These are phyloP conservation scores for Hedya salicella DNA, from an alignment of 2,888 invertebrate genomes.

Conservation along the genomic window DNA sequence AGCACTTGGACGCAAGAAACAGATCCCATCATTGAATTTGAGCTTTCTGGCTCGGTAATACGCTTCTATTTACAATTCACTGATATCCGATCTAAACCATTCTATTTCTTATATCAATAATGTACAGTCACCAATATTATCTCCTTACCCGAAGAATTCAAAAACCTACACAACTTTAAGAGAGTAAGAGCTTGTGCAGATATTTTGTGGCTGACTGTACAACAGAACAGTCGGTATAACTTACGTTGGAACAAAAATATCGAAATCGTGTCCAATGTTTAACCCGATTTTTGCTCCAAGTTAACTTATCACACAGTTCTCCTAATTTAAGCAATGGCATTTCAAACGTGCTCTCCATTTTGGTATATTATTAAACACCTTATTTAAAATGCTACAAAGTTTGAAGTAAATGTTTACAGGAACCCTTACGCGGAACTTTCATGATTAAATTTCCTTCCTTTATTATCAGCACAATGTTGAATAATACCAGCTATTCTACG, in stretches of 20 bases:
- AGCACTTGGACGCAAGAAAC: slow-evolving; percentile 32
- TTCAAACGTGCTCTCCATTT: not conserved
- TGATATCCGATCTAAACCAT: not conserved
- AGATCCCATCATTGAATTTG: slow-evolving; percentile 20
- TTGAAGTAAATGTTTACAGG: not conserved
- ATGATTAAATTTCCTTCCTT: not conserved
- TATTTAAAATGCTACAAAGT: not conserved
- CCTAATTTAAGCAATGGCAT: too few relatives aligned
- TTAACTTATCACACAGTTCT: too few relatives aligned
- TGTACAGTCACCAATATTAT: not conserved
- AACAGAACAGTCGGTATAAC: too few relatives aligned
- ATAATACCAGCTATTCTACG: not conserved
- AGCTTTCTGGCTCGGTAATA: slow-evolving; percentile 15
- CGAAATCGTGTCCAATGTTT: too few relatives aligned
- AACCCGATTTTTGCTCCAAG: too few relatives aligned
- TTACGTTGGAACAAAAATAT: too few relatives aligned
- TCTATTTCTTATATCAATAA: not conserved
- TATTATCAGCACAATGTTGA: not conserved
- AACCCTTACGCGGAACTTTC: not conserved
- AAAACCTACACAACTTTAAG: not conserved
- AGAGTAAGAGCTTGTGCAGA: too few relatives aligned
- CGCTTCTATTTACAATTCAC: slow-evolving; percentile 29
- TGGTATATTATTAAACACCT: not conserved
- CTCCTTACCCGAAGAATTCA: not conserved
- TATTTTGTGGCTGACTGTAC: too few relatives aligned